Conservation (phyloP, 2,113 vertebrate species). For the Puffinus mauretanicus region DNA sequence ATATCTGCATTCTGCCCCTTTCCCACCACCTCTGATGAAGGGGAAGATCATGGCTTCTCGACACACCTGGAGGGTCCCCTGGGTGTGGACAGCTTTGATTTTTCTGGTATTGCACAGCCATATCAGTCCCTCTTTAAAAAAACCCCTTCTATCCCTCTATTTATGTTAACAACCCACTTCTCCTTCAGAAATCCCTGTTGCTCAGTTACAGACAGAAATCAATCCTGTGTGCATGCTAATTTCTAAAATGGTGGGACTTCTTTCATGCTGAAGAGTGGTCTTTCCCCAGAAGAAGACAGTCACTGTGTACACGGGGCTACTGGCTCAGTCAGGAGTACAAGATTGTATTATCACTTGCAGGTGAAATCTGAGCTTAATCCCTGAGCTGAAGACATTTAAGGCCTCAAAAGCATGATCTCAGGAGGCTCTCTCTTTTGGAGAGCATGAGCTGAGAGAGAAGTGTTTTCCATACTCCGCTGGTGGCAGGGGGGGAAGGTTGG, state of each 20-base stretch:
- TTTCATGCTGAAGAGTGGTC: not conserved
- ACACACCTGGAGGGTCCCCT: not conserved
- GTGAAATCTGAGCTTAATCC: not conserved
- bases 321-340: not conserved
- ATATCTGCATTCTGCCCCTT: not conserved
- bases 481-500: not conserved
- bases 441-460: not conserved
- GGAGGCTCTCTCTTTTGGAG: not conserved
- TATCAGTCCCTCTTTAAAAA: not conserved
- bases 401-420: not conserved
- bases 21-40: not conserved
- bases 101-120: not conserved
- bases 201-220: conserved; percentile 29
- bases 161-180: not conserved
- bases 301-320: not conserved
- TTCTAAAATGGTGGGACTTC: not conserved
- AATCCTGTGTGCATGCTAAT: not conserved
- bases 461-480: not conserved
- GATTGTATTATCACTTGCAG: not conserved
- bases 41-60: not conserved
- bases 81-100: not conserved
- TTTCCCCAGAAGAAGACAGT: not conserved
- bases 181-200: not conserved
- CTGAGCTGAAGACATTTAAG: not conserved
- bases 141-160: not conserved